Base-by-base conservation (phyloP, 2,797 vertebrate species). In the Acipenser oxyrinchus region DNA sequence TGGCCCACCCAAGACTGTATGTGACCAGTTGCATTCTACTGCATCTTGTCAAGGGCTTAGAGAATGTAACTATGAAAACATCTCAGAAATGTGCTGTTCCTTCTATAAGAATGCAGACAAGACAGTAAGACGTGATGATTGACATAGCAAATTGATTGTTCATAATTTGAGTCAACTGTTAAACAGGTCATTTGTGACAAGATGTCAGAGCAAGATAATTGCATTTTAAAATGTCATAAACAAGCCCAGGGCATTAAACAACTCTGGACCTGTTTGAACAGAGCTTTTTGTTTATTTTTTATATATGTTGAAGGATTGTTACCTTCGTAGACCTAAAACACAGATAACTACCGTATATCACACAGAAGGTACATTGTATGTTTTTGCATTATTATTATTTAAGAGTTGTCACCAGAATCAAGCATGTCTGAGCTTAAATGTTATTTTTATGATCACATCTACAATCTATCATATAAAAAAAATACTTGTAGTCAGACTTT, bases 21-120 rank as follows among this genome's bases (percentile, higher is more conserved):
- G 23, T 37, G 23, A 37, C 23, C 23, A 37, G 23, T 37, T 37
- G 23, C 4, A 37, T 37, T 37, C 23, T 37, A 37, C 23, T 37
- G 23, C 23, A 37, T 68, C 70, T 74, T 70, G 52, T 66, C 52
- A 49, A 12, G 66, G 65, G 55, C 57, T 37, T 55, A 15, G 60
- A 48, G 37, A 48, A 58, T 60, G 66, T 65, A 71, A 66, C 64
- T 59, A 66, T 63, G 65, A 72, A 76, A 73, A 15, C 60, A 58
- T 60, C 51, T 79, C 79, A 73, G 72, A 80, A 76, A 76, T 73
- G 72, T 75, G 64, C 52, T 48, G 71, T 80, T 81, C 66, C 83
- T 83, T 82, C 82, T 78, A 77, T 79, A 84, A 82, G 83, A 84
- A 85, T 84, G 83, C 75, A 82, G 82, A 81, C 76, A 76, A 76